Conservation (phyloP, 2,797 vertebrate species). For the Bradypodion pumilum region DNA sequence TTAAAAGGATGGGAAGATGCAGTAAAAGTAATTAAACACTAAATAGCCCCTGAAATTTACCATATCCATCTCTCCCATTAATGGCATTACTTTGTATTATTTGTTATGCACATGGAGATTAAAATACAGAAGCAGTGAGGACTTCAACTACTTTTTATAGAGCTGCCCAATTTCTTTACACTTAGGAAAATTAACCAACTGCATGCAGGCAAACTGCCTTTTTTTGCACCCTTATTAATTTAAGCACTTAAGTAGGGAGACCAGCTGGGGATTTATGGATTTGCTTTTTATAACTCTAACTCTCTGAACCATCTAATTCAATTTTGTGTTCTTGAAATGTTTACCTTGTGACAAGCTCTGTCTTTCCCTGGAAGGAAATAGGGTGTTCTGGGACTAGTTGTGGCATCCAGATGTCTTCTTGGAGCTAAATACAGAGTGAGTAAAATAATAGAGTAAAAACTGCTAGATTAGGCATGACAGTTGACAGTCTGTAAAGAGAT, state of each 20-base stretch:
- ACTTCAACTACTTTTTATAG: neutral
- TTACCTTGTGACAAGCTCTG: neutral
- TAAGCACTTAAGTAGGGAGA: constrained; percentile 33
- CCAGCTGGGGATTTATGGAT: constrained; percentile 46
- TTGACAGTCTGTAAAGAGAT: neutral
- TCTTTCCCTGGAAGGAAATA: neutral
- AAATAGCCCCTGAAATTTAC: neutral
- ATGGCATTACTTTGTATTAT: neutral
- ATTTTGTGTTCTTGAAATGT: constrained; percentile 2
- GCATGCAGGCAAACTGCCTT: constrained; percentile 6
- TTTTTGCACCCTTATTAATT: constrained; percentile 12
- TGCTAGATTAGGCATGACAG: neutral
- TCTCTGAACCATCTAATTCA: constrained; percentile 36
- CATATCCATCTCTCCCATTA: neutral
- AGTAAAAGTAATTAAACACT: neutral
- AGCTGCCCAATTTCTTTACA: neutral
- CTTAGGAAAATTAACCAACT: neutral
- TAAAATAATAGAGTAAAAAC: constrained; percentile 13
- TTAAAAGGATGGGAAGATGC: neutral
- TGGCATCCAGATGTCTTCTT: neutral
- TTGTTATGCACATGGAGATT: neutral
- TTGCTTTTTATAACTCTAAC: constrained; percentile 50
- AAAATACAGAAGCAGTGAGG: neutral
- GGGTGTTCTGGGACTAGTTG: neutral
- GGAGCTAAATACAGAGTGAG: neutral